phyloP scores from a whole-genome alignment of 2,888 invertebrate species.

The Baronia brevicornis region DNA sequence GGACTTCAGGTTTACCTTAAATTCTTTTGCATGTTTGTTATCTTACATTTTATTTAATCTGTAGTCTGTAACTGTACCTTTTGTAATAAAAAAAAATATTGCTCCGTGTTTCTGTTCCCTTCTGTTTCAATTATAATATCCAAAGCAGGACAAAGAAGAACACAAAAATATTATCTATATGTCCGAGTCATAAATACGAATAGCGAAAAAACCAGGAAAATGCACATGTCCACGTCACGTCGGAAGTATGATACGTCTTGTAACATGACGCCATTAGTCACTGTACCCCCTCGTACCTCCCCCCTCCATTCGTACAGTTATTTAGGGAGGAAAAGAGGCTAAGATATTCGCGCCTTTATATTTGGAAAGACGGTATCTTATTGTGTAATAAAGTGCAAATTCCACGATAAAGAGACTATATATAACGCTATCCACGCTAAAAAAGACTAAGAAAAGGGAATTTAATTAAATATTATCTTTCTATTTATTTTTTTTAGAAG shows the following conservation, averaged over 20 bases:
- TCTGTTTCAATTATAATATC: too few relatives aligned
- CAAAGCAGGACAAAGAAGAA: too few relatives aligned
- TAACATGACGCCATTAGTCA: slow-evolving; percentile 48
- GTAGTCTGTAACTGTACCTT: too few relatives aligned
- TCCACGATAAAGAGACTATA: too few relatives aligned
- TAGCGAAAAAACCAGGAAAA: slow-evolving; percentile 11
- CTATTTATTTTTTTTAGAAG: too few relatives aligned
- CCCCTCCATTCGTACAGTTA: background rate
- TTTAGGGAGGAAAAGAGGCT: slow-evolving; percentile 4
- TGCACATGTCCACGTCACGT: slow-evolving; percentile 13
- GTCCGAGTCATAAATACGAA: slow-evolving; percentile 10
- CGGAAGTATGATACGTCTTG: slow-evolving; percentile 28
- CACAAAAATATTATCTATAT: slow-evolving; percentile 14
- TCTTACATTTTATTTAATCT: too few relatives aligned
- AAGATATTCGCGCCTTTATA: slow-evolving; percentile 12
- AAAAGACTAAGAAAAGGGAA: too few relatives aligned
- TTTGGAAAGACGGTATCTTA: slow-evolving; percentile 11
- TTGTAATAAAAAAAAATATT: too few relatives aligned
- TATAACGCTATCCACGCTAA: slow-evolving; percentile 8
- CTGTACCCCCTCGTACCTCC: slow-evolving; percentile 29
- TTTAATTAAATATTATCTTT: too few relatives aligned
- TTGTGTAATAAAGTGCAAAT: slow-evolving; percentile 14
- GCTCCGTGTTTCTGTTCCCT: too few relatives aligned
- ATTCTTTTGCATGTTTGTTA: too few relatives aligned
- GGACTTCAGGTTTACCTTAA: too few relatives aligned